phyloP scores from a whole-genome alignment of 2,113 vertebrate species.

The Trogon surrucura region DNA sequence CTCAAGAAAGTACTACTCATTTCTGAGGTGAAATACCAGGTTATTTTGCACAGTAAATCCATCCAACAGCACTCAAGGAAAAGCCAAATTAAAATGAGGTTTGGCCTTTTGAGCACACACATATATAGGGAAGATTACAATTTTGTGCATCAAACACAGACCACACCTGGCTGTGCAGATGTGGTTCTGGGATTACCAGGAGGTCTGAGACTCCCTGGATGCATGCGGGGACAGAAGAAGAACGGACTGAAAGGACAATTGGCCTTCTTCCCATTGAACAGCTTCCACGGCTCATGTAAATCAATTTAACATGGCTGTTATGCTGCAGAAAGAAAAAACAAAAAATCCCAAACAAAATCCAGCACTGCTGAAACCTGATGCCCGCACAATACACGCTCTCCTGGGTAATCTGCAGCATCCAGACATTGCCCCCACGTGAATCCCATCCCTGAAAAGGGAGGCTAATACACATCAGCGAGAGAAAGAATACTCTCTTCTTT shows the following conservation, averaged over 20 bases:
- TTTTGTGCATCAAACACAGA: background rate
- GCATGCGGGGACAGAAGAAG: background rate
- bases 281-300: background rate
- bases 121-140: background rate
- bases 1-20: constrained; percentile 60
- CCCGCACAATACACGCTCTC: background rate
- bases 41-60: constrained; percentile 55
- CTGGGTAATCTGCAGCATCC: constrained; percentile 4
- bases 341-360: background rate
- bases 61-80: background rate
- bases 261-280: background rate
- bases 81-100: constrained; percentile 31
- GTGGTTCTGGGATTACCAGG: background rate
- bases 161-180: background rate
- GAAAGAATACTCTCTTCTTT: background rate
- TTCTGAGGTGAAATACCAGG: constrained; percentile 36
- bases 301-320: constrained; percentile 41
- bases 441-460: background rate
- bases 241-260: background rate
- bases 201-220: constrained; percentile 17
- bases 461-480: background rate
- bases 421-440: background rate
- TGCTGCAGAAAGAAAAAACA: background rate
- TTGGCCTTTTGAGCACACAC: background rate
- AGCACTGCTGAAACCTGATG: constrained; percentile 4